A percentile compares a stretch with the other conserved stretches of the same genome.
Conservation (phyloP, 1,140 invertebrate genomes). For the Diprion similis region DNA sequence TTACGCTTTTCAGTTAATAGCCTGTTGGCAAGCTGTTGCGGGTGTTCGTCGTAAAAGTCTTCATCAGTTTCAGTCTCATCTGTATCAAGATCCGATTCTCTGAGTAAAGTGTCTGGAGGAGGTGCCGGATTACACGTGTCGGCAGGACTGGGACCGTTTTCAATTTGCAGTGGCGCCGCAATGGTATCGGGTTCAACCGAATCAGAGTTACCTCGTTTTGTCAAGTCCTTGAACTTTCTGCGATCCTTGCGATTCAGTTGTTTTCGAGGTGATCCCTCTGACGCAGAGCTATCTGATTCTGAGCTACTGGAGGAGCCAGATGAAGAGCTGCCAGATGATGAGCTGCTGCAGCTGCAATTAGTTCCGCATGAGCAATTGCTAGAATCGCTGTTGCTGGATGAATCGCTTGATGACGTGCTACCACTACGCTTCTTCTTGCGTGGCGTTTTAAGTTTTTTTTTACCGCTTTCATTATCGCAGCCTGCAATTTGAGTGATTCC, state of each 20-base stretch:
- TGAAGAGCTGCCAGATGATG: slow-evolving; percentile 64
- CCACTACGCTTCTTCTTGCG: slow-evolving; percentile 56
- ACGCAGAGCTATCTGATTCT: slow-evolving; percentile 70
- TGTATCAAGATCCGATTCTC: slow-evolving; percentile 83
- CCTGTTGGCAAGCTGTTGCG: slow-evolving; percentile 74
- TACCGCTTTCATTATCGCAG: slow-evolving; percentile 31
- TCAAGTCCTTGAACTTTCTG: slow-evolving; percentile 45
- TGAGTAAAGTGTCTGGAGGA: slow-evolving; percentile 46
- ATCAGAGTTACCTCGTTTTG: slow-evolving; percentile 31
- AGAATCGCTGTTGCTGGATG: slow-evolving; percentile 77
- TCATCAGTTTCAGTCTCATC: slow-evolving; percentile 84
- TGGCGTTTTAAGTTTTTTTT: slow-evolving; percentile 52
- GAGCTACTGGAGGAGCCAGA: slow-evolving; percentile 72
- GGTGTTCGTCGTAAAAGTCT: slow-evolving; percentile 85
- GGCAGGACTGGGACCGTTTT: slow-evolving; percentile 23
- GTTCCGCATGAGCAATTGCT: slow-evolving; percentile 79
- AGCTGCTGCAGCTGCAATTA: slow-evolving; percentile 80
- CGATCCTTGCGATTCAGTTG: slow-evolving; percentile 51
- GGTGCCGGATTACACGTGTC: slow-evolving; percentile 22
- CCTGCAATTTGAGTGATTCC: slow-evolving; percentile 24
- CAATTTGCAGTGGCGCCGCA: slow-evolving; percentile 17
- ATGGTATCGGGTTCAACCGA: slow-evolving; percentile 49
- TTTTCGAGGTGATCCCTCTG: slow-evolving; percentile 60
- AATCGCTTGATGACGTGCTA: slow-evolving; percentile 70
- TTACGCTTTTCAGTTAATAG: slow-evolving; percentile 76